Base-by-base conservation (phyloP, 2,113 vertebrate genomes). In the Mola mola region DNA sequence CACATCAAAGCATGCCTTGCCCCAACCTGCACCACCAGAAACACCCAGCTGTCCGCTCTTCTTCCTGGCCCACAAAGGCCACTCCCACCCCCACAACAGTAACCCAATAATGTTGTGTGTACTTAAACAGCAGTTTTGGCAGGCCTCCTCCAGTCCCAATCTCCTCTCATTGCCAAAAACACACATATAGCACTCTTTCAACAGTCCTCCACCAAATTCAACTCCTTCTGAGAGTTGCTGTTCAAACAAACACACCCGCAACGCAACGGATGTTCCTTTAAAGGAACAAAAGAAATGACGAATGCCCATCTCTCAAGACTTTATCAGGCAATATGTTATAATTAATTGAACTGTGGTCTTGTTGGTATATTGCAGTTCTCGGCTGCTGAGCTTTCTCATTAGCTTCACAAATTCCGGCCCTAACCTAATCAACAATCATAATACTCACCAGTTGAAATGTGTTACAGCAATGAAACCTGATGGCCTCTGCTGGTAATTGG, bases 121-220 rank as follows among this genome's bases (percentile, higher is more conserved):
- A 91, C 87, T 92, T 90, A 88, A 92, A 91, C 87, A 90, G 89
- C 85, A 87, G 85, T 81, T 79, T 87, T 93, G 92, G 90, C 91
- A 90, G 83, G 31, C 80, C 36, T 78, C 77, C 81, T 42, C 55
- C 69, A 24, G 65, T 75, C 70, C 70, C 65, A 60, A 58, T 70
- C 75, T 62, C 40, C 36, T 52, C 72, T 62, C 80, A 75, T 50
- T 90, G 91, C 91, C 90, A 93, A 92, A 86, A n/a, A 92, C 90
- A 89, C 68, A 89, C 85, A 80, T 59, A 70, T 53, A 63, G 68
- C 55, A 77, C 51, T 80, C 69, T 87, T 82, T 87, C 81, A 88
- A 81, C 84, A 68, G 74, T 71, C 53, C 59, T 63, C 52, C 6
- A 33, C 52, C 19, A 4, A 61, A 69, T 62, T 67, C 60, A 28